phyloP scores from a whole-genome alignment of 2,113 vertebrate genomes.

The Condylura cristata region DNA sequence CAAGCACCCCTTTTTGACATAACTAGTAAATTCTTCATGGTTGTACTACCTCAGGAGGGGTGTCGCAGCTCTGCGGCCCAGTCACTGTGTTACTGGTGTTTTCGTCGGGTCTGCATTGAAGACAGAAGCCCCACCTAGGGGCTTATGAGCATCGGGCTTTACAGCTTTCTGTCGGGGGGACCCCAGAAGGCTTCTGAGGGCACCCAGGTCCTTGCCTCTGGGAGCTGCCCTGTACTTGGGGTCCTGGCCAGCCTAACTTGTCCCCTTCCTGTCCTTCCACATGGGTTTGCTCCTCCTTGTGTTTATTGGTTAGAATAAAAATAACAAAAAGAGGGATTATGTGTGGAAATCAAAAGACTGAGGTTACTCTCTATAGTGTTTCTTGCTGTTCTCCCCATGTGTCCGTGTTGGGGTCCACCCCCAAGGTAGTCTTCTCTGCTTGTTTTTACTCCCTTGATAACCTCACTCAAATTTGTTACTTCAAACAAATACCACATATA shows the following conservation, averaged over 20 bases:
- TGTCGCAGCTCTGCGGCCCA: not conserved
- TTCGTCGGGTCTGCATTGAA: not conserved
- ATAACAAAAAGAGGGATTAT: slow-evolving; percentile 3
- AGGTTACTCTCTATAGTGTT: not conserved
- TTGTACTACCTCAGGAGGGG: not conserved
- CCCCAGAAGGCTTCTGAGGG: slow-evolving; percentile 46
- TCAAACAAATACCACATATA: not conserved
- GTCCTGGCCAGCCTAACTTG: not conserved
- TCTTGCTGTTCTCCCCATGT: not conserved
- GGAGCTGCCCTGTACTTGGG: not conserved
- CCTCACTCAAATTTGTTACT: not conserved
- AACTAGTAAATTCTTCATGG: not conserved
- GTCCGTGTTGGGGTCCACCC: not conserved
- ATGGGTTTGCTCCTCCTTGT: slow-evolving; percentile 81
- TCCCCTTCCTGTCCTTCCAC: slow-evolving; percentile 42
- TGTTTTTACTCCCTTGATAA: not conserved
- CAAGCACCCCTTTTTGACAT: not conserved
- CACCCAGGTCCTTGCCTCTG: not conserved
- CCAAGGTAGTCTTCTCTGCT: not conserved
- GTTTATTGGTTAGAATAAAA: slow-evolving; percentile 59
- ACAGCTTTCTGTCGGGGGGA: slow-evolving; percentile 36
- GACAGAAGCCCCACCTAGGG: not conserved
- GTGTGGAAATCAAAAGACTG: not conserved
- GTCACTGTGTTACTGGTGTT: not conserved
- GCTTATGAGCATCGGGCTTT: not conserved